Percentiles rank a stretch among this genome's conserved stretches.
Evolutionary conservation across 2,888 invertebrate species (phyloP).

Genomic region (Nomada lathburiana): DNA sequence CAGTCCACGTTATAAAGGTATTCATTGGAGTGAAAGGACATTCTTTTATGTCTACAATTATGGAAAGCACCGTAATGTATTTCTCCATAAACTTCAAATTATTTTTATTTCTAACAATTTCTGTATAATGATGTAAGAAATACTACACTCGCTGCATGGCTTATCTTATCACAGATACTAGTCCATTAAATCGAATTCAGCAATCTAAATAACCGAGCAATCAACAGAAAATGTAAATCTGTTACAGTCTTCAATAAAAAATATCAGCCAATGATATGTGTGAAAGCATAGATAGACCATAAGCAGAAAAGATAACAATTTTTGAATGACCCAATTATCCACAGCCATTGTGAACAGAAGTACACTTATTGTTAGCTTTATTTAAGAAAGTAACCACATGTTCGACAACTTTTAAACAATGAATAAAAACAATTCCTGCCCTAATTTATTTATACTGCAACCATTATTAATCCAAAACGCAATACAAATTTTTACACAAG

Average conservation of each 20-base stretch:
- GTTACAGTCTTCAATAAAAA: neutral
- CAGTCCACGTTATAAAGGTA: too few species aligned
- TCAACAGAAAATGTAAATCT: neutral
- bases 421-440: neutral
- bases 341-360: too few species aligned
- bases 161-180: slow-evolving; percentile 3
- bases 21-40: too few species aligned
- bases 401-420: neutral
- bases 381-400: too few species aligned
- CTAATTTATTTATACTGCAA: too few species aligned
- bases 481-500: neutral
- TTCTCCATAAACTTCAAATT: neutral
- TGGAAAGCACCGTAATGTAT: too few species aligned
- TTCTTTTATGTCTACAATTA: too few species aligned
- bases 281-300: too few species aligned
- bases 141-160: neutral
- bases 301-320: too few species aligned
- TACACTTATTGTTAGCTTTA: too few species aligned
- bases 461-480: neutral
- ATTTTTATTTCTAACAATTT: neutral
- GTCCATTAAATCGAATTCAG: neutral
- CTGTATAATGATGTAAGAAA: neutral
- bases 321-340: too few species aligned
- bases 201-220: neutral
- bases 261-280: neutral